Percentiles rank a stretch among this genome's conserved stretches.
phyloP scores from a whole-genome alignment of 2,797 vertebrate genomes.

The Peromyscus attwateri region DNA sequence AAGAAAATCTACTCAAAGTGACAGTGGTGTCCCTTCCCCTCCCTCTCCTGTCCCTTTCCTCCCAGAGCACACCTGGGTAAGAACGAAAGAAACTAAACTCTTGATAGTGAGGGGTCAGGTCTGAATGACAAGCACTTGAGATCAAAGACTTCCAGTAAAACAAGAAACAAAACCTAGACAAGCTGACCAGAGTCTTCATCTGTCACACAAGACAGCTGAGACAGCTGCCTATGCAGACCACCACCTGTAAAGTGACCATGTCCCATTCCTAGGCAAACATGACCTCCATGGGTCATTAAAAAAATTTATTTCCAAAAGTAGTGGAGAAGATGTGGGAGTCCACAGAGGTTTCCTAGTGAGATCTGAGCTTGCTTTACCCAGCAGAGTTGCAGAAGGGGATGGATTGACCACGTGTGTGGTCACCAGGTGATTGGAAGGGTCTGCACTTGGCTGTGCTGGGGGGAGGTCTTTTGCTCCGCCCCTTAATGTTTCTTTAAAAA shows the following conservation, averaged over 20 bases:
- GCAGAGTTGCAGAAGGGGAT: too few species aligned
- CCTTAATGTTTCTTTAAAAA: too few species aligned
- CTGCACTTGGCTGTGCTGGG: too few species aligned
- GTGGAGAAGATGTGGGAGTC: too few species aligned
- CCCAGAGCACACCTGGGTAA: not conserved
- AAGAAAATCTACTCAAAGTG: constrained; percentile 17
- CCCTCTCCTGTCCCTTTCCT: not conserved
- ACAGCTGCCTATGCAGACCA: not conserved
- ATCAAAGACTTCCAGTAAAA: not conserved
- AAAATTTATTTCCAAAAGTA: not conserved
- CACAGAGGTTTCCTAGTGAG: too few species aligned
- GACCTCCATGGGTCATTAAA: not conserved
- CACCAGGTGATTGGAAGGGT: too few species aligned
- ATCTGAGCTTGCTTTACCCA: too few species aligned
- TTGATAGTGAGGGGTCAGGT: not conserved
- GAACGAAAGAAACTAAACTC: not conserved
- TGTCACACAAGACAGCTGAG: not conserved
- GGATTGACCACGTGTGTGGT: too few species aligned
- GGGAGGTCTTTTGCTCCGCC: too few species aligned
- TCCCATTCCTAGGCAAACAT: not conserved
- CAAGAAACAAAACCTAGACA: not conserved
- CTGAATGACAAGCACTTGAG: not conserved
- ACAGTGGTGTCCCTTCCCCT: not conserved
- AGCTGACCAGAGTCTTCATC: not conserved
- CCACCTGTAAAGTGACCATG: not conserved